Evolutionary conservation across 2,113 vertebrate species (phyloP), one percentile per base, ranked within the genome.

Genomic region (Nycticebus coucang): DNA sequence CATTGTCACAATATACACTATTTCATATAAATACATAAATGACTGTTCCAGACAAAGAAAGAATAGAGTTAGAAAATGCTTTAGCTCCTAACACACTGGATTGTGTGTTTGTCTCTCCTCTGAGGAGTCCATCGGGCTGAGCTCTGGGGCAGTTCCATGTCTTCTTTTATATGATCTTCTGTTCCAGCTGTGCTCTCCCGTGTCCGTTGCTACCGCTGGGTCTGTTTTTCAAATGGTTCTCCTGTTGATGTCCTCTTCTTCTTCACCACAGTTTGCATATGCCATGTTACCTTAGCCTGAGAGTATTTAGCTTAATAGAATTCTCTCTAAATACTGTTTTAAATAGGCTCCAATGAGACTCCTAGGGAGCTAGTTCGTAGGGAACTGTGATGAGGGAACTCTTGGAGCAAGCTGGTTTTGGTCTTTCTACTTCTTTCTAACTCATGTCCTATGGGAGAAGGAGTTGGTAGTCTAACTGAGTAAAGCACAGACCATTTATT

Each of bases 261-360:
- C 26, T 92, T 35, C 86, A 30, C n/a, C 14, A 18, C 21, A 81
- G 93, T 95, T 92, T 93, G 30, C 41, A 87, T 68, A 90, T 87
- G 93, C n/a, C 22, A 17, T 88, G 75, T 55, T 50, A 84, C 37
- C 12, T 33, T 83, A 77, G 45, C 17, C 55, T 94, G 33, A 68
- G 77, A 83, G 35, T 78, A 50, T 28, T 95, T 74, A 30, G 72
- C 74, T 95, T 95, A 87, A 93, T 95, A 93, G 50, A 92, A 94
- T 88, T 92, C 66, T 91, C 74, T 95, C 45, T 94, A 82, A 92
- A 57, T 93, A 84, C 59, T 91, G 50, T 81, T 90, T 94, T 91
- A 88, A 95, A 57, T 75, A 84, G 35, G 55, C 69, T 94, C 71
- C 7, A 19, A 83, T 90, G 84, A 90, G 93, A 68, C 55, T 93